A percentile compares a stretch with the other conserved stretches of the same genome.
Conservation (phyloP, 1,140 invertebrate species). For the Patella vulgata region DNA sequence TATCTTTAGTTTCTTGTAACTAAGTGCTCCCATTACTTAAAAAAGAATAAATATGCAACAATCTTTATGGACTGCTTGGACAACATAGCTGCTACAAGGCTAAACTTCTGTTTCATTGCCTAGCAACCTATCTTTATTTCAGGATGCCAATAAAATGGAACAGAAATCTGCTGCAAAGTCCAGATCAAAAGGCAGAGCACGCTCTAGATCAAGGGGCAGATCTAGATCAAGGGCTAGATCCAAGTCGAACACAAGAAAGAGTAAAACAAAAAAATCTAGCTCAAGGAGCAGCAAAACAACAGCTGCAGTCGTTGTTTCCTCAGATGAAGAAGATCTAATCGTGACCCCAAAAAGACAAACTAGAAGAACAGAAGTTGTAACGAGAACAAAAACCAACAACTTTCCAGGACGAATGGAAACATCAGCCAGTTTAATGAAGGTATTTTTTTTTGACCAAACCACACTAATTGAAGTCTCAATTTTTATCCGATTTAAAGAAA, state of each 20-base stretch:
- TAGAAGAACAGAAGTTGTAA: conserved; percentile 9
- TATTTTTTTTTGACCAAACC: no score
- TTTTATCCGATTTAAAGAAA: no score
- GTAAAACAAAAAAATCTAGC: conserved; percentile 6
- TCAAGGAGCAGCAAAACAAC: conserved; percentile 23
- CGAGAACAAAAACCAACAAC: conserved; percentile 12
- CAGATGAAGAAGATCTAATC: conserved; percentile 2
- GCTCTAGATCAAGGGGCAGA: background rate
- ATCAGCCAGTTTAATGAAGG: conserved; percentile 3
- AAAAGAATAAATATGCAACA: no score
- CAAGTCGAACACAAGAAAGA: background rate
- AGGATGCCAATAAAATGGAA: background rate
- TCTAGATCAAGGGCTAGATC: conserved; percentile 11
- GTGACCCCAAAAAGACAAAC: background rate
- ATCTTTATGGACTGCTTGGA: no score
- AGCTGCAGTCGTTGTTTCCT: conserved; percentile 5
- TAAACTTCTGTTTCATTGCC: background rate
- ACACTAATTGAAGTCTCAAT: no score
- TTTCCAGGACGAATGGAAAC: conserved; percentile 1
- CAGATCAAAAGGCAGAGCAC: background rate
- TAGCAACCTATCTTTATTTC: background rate
- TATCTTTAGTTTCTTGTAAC: no score
- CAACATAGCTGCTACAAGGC: no score
- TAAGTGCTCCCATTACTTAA: no score
- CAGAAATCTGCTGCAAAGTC: background rate